Evolutionary conservation across 1,140 invertebrate species (phyloP).

Genomic region (Arion vulgaris): DNA sequence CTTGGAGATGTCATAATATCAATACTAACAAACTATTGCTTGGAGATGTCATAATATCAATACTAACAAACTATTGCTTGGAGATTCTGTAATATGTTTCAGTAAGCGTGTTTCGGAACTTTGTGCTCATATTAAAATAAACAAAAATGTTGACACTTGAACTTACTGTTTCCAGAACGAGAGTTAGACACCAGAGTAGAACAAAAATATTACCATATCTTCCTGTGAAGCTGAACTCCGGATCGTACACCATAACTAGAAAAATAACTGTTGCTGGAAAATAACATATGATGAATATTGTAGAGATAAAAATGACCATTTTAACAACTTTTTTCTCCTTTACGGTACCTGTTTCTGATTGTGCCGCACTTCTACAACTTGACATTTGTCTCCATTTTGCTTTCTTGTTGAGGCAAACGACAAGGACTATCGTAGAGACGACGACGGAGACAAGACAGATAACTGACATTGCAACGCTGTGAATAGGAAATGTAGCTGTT

Average conservation of each 20-base stretch:
- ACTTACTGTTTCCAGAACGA: neutral
- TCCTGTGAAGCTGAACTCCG: slow-evolving; percentile 1
- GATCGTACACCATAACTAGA: neutral
- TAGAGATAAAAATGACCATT: slow-evolving; percentile 4
- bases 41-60: no score
- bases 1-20: no score
- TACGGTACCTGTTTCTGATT: neutral
- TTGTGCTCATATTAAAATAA: slow-evolving; percentile 17
- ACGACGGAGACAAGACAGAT: neutral
- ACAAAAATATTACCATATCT: neutral
- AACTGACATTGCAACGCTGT: neutral
- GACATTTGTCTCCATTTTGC: neutral
- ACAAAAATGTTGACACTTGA: slow-evolving; percentile 23
- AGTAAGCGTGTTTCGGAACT: neutral
- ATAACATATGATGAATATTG: neutral
- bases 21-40: no score
- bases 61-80: no score
- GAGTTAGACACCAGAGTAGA: neutral
- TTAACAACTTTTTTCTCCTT: slow-evolving; percentile 2
- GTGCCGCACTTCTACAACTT: no score
- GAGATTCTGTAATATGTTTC: no score
- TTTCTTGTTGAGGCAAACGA: neutral
- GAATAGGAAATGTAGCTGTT: neutral
- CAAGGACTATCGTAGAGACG: neutral
- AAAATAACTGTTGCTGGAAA: neutral